Evolutionary conservation across 2,888 invertebrate species (phyloP), one percentile per base, ranked within the genome.

Genomic region (Galeopsomyia nigrocyanea): DNA sequence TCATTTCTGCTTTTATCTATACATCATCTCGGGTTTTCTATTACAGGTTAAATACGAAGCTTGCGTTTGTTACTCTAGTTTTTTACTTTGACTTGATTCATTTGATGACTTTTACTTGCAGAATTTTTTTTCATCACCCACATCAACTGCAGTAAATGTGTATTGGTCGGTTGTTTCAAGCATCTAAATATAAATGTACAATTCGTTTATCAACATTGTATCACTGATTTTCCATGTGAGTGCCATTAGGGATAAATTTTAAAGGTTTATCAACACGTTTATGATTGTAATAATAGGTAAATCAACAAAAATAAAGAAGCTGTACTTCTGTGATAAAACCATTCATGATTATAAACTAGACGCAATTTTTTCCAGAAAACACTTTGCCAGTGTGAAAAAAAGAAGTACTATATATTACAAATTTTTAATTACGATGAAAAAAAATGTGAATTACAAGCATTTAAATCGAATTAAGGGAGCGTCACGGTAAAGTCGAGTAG

Each of bases 281-380:
- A 57, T 68, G 67, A 63, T 58, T 72, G 39, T 73, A 61, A 71
- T 71, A 71, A 17, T 68, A 69, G 50, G 56, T 53, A 71, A 49
- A 58, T 39, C 50, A 53, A 49, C 65, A 68, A 75, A 68, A 61
- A 74, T 70, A 73, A 72, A 75, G 70, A 75, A 74, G 74, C 57
- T 73, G 68, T 77, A 75, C 77, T 78, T 78, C 79, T 80, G 80
- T 81, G 81, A 81, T 80, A 80, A 79, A 78, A 75, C 74, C 75
- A 77, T 77, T 76, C 61, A 57, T 62, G 68, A 76, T 74, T 68
- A 39, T 39, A 68, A 74, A 67, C 58, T 60, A 71, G 50, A 56
- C 50, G 47, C 67, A 74, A 70, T 68, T 60, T 71, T 71, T 57
- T 77, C 76, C 74, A 63, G 60, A 63, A 71, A 64, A 64, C 67